Conservation (phyloP, 2,113 vertebrate genomes). For the Meleagris gallopavo region DNA sequence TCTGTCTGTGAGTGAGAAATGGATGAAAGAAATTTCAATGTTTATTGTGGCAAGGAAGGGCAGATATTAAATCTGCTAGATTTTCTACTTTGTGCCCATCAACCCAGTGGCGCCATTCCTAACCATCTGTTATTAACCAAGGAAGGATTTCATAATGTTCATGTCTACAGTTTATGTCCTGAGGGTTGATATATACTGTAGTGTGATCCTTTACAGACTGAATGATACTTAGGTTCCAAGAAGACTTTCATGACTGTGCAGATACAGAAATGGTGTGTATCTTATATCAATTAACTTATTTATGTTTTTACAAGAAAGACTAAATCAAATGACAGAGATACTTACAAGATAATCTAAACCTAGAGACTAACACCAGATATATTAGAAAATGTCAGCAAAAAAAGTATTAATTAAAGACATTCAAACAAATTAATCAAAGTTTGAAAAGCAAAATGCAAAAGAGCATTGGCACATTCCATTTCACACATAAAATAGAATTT, state of each 20-base stretch:
- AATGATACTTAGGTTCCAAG: background rate
- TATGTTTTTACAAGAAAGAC: background rate
- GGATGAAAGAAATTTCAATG: background rate
- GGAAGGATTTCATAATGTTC: conserved; percentile 5
- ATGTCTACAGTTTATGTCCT: background rate
- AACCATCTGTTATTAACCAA: background rate
- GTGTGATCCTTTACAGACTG: background rate
- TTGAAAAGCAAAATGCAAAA: background rate
- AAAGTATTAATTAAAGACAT: background rate
- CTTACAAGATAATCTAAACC: background rate
- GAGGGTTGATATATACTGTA: conserved; percentile 5
- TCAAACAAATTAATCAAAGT: background rate
- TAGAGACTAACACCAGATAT: background rate
- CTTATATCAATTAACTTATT: background rate
- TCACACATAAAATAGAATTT: background rate
- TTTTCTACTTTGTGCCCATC: background rate
- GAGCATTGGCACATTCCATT: background rate
- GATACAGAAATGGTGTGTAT: background rate
- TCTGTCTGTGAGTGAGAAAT: background rate
- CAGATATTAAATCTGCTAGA: background rate
- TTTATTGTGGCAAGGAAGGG: background rate
- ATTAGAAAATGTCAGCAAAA: background rate
- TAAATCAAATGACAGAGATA: background rate
- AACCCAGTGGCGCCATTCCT: background rate
- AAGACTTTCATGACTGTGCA: background rate